phyloP scores from a whole-genome alignment of 2,888 invertebrate species.

The Frankliniella intonsa region DNA sequence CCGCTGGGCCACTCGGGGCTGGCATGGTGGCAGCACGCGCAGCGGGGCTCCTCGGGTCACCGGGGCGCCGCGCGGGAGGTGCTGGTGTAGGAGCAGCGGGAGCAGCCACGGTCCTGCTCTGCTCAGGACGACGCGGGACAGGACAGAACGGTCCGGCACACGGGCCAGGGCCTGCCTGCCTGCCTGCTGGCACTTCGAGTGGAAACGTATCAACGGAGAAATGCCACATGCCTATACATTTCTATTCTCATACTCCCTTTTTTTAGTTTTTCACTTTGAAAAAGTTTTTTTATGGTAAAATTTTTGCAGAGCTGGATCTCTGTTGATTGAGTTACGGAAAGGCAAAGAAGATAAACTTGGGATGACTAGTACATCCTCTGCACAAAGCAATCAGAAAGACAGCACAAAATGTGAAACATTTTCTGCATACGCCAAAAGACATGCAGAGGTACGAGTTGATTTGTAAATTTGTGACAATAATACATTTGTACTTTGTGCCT shows the following conservation, averaged over 20 bases:
- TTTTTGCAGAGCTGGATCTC: neutral
- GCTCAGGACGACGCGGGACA: too few relatives aligned
- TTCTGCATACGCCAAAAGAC: neutral
- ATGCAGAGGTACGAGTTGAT: neutral
- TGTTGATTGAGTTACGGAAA: neutral
- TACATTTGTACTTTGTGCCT: slow-evolving; percentile 19
- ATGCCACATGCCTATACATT: too few relatives aligned
- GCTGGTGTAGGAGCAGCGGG: slow-evolving; percentile 12
- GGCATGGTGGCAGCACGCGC: slow-evolving; percentile 6
- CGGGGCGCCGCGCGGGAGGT: neutral
- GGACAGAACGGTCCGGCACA: too few relatives aligned
- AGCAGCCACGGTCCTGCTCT: too few relatives aligned
- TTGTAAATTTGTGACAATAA: slow-evolving; percentile 1
- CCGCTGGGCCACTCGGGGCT: slow-evolving; percentile 5
- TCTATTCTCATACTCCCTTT: neutral
- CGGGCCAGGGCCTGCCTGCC: too few relatives aligned
- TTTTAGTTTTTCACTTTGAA: neutral
- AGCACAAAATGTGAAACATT: neutral
- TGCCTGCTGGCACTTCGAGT: too few relatives aligned
- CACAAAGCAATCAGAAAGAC: slow-evolving; percentile 8
- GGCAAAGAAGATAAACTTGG: neutral
- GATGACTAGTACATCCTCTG: slow-evolving; percentile 5
- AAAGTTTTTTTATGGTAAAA: neutral
- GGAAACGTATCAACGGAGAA: too few relatives aligned
- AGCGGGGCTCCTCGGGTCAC: neutral